Evolutionary conservation across 2,888 invertebrate species (phyloP), one percentile per base, ranked within the genome.

Genomic region (Dascillus cervinus): DNA sequence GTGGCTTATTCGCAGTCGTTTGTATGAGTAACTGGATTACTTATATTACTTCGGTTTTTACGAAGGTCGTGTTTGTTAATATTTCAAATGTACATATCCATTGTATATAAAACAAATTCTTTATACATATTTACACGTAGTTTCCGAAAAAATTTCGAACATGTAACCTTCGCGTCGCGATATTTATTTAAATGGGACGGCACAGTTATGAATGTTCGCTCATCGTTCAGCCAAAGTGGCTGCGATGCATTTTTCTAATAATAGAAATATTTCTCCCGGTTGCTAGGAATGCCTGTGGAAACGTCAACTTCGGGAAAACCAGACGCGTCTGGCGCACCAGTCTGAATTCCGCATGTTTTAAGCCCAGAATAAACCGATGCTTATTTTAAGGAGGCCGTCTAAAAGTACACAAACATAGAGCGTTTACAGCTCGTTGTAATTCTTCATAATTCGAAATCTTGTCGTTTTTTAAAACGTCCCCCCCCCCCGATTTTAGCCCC

Each of bases 261-360:
- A 39, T 39, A 39, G 32, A 21, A 15, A 29, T 14, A 26, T 32
- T 35, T 29, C 27, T 37, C 32, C 35, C 34, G 29, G 26, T 29
- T 29, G 13, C 32, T 11, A 21, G 40, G 37, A 37, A 36, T 36
- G 37, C 37, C 37, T 37, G 30, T 37, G 40, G 24, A 37, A 32
- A 32, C 39, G 32, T 39, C 35, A 35, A 32, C 40, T 28, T 43
- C 42, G 59, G 60, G 54, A 60, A 60, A 60, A 58, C 61, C 61
- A 60, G 59, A 60, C 58, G 29, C 41, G 60, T 59, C 59, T 60
- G 58, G 58, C 55, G 42, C 41, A 19, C 37, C 39, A 43, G 47
- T 46, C 46, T 46, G 53, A 60, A 62, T 62, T 61, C 60, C 62
- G 60, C 61, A 61, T 61, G 58, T 50, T 49, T 50, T 20, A 13